Evolutionary conservation across 2,888 invertebrate genomes (phyloP).

Genomic region (Xylocampa areola): DNA sequence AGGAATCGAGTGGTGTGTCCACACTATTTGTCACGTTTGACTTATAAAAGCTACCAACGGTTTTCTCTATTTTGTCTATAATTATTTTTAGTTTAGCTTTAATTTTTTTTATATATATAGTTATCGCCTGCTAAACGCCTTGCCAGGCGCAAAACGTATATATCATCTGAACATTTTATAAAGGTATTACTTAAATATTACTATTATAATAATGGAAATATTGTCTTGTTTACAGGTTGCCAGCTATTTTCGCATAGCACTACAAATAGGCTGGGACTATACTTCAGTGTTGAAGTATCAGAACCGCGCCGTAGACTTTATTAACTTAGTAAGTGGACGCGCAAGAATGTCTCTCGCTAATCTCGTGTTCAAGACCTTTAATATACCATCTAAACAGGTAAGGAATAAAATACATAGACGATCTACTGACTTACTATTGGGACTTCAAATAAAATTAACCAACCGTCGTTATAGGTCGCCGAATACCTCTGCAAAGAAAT

Average conservation of each 20-base stretch:
- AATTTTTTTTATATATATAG: no score
- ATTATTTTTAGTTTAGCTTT: no score
- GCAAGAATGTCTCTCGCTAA: constrained; percentile 85
- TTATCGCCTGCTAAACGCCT: no score
- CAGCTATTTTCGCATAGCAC: constrained; percentile 82
- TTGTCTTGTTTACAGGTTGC: constrained; percentile 68
- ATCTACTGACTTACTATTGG: not conserved
- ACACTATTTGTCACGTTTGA: no score
- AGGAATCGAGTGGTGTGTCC: no score
- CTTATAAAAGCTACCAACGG: no score
- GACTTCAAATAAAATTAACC: no score
- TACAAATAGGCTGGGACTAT: constrained; percentile 87
- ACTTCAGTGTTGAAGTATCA: constrained; percentile 83
- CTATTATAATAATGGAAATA: no score
- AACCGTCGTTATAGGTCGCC: constrained; percentile 82
- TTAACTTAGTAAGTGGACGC: constrained; percentile 84
- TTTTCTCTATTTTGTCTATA: no score
- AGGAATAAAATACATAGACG: not conserved
- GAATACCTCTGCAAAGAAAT: constrained; percentile 91
- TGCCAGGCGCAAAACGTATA: no score
- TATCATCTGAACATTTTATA: no score
- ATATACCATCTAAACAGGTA: constrained; percentile 84
- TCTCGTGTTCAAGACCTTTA: constrained; percentile 85
- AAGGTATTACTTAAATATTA: no score
- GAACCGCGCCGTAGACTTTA: constrained; percentile 82